These are phyloP conservation scores for Burhinus oedicnemus DNA, from an alignment of 2,113 vertebrate genomes.

Conservation along the genomic window DNA sequence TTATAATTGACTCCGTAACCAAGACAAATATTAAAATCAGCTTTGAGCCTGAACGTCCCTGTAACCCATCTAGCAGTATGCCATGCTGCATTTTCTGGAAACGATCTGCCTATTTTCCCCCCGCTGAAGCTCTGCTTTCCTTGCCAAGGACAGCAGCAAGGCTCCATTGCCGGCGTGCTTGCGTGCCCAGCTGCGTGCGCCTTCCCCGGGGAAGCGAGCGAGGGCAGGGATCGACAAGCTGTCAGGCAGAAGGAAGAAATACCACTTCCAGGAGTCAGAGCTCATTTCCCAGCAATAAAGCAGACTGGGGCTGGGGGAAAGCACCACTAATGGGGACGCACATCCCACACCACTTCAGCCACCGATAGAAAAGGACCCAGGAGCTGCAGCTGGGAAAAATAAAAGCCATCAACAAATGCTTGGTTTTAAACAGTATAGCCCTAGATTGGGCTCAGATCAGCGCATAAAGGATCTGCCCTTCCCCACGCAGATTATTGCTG, in stretches of 20 bases:
- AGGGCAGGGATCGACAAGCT: constrained; percentile 36
- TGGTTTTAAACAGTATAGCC: not conserved
- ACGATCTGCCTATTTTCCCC: not conserved
- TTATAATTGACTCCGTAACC: not conserved
- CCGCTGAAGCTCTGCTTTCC: not conserved
- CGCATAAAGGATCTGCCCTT: not conserved
- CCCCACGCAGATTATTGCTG: accelerated
- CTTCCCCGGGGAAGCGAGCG: not conserved
- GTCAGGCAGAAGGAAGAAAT: constrained; percentile 43
- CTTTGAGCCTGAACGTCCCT: not conserved
- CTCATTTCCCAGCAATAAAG: constrained; percentile 45
- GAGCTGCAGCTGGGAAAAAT: not conserved
- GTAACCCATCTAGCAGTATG: not conserved
- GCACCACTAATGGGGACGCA: not conserved
- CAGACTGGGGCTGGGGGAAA: not conserved
- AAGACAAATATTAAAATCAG: not conserved
- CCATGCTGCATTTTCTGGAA: not conserved
- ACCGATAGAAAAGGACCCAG: accelerated
- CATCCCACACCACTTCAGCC: not conserved
- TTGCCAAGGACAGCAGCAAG: accelerated
- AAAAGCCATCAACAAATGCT: not conserved
- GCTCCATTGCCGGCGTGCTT: not conserved
- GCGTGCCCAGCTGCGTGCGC: not conserved
- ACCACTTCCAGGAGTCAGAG: constrained; percentile 34
- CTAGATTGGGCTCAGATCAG: not conserved